Conservation (phyloP, 2,797 vertebrate genomes). For the Ataeniobius toweri region DNA sequence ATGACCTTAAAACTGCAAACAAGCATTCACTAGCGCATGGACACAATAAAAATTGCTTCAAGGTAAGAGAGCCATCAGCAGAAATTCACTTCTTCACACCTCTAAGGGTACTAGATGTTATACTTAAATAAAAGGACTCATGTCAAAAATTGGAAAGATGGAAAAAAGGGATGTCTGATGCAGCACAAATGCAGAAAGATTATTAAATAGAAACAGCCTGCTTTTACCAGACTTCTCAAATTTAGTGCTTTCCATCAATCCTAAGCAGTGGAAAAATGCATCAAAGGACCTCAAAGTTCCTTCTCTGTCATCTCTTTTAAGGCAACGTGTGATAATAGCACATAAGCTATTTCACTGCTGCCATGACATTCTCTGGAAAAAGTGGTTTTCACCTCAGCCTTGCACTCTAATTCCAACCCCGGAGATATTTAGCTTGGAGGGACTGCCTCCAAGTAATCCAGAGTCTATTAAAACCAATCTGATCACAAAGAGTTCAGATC, state of each 20-base stretch:
- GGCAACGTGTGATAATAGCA: conserved; percentile 78
- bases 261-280: conserved; percentile 56
- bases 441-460: conserved; percentile 80
- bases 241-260: conserved; percentile 61
- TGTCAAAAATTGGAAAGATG: conserved; percentile 36
- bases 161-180: conserved; percentile 50
- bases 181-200: conserved; percentile 49
- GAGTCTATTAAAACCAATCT: conserved; percentile 85
- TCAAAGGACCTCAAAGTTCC: conserved; percentile 62
- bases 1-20: background rate
- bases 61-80: background rate
- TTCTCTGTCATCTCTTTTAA: conserved; percentile 78
- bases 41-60: background rate
- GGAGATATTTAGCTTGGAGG: conserved; percentile 79
- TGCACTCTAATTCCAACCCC: conserved; percentile 80
- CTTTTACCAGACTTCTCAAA: conserved; percentile 57
- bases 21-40: background rate
- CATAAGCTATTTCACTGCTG: conserved; percentile 75
- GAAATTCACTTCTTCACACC: background rate
- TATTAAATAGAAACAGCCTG: conserved; percentile 52
- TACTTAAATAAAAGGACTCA: background rate
- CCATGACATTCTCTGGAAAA: conserved; percentile 83
- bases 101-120: background rate
- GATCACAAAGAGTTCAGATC: conserved; percentile 84
- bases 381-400: conserved; percentile 81